phyloP scores from a whole-genome alignment of 2,797 vertebrate genomes.

The Phaenicophaeus curvirostris region DNA sequence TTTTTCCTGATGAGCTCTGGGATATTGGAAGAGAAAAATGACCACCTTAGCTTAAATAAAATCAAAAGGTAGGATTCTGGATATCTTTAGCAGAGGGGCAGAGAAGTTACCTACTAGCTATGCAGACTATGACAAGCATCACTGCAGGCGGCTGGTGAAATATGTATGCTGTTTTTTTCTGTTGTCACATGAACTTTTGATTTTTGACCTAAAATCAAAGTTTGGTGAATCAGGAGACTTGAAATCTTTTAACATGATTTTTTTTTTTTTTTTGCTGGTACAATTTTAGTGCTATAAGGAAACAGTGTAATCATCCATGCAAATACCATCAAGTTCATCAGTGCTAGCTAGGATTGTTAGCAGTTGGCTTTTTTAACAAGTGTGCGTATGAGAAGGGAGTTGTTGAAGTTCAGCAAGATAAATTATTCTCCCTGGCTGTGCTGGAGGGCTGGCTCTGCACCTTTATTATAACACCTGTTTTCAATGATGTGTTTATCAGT shows the following conservation, averaged over 20 bases:
- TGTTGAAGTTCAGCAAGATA: constrained; percentile 18
- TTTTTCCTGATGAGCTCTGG: not conserved
- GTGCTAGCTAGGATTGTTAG: not conserved
- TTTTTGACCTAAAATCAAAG: not conserved
- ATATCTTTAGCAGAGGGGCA: not conserved
- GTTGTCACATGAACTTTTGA: not conserved
- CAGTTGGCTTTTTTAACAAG: not conserved
- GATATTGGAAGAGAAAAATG: not conserved
- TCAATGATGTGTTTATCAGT: constrained; percentile 46
- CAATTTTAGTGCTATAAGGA: not conserved
- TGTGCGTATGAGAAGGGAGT: not conserved
- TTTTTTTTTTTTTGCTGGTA: not conserved
- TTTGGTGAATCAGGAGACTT: not conserved
- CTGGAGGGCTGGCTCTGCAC: not conserved
- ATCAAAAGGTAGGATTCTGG: not conserved
- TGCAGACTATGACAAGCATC: not conserved
- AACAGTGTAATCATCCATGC: not conserved
- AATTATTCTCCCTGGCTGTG: not conserved
- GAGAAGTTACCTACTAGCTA: no score
- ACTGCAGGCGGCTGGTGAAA: not conserved
- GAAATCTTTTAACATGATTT: not conserved
- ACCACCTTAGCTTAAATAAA: not conserved
- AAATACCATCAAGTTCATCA: not conserved
- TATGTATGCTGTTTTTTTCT: not conserved
- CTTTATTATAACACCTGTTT: constrained; percentile 55